phyloP scores from a whole-genome alignment of 2,113 vertebrate species.

The Phylloscopus trochilus region DNA sequence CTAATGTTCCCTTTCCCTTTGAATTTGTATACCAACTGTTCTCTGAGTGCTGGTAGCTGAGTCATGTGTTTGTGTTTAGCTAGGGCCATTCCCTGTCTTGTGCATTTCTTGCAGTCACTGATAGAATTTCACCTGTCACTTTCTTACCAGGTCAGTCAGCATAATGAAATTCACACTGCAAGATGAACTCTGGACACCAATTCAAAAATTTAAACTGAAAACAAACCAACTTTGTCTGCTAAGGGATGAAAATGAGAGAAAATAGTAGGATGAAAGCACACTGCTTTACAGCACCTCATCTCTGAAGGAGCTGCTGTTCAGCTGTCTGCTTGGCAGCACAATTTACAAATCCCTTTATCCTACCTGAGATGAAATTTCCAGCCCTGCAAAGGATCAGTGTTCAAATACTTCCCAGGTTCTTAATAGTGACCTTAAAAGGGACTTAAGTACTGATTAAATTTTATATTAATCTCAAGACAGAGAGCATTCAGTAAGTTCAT shows the following conservation, averaged over 20 bases:
- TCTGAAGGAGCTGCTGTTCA: not conserved
- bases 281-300: not conserved
- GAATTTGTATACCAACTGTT: not conserved
- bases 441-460: not conserved
- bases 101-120: not conserved
- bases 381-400: not conserved
- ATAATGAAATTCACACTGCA: not conserved
- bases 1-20: not conserved
- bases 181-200: not conserved
- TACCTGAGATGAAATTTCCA: not conserved
- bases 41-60: not conserved
- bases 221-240: not conserved
- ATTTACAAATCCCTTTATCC: not conserved
- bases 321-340: not conserved
- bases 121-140: not conserved
- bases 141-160: not conserved
- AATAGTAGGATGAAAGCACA: not conserved
- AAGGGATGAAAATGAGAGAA: not conserved
- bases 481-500: not conserved
- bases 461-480: not conserved
- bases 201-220: not conserved
- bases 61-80: not conserved
- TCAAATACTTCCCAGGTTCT: not conserved
- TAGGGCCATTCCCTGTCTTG: not conserved
- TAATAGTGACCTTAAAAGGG: not conserved